These are phyloP conservation scores for Creontiades dilutus DNA, from an alignment of 2,888 invertebrate species.

Conservation along the genomic window DNA sequence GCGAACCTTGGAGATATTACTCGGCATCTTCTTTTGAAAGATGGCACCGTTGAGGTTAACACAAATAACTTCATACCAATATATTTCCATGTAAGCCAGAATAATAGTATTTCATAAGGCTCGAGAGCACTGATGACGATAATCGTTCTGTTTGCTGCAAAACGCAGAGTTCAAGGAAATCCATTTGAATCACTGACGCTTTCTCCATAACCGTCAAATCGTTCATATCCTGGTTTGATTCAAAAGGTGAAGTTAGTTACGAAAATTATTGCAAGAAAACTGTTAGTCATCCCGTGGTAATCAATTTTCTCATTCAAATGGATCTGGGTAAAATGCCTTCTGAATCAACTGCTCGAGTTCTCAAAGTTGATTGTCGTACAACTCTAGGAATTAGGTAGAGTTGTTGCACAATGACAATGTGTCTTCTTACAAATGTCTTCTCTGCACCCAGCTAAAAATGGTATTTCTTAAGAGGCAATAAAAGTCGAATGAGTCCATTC, in stretches of 20 bases:
- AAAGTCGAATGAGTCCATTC: too few relatives aligned
- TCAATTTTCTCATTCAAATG: background rate
- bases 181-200: background rate
- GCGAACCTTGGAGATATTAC: slow-evolving; percentile 3
- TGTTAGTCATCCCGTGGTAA: background rate
- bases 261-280: background rate
- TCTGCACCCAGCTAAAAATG: too few relatives aligned
- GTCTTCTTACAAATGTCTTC: too few relatives aligned
- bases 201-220: background rate
- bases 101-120: background rate
- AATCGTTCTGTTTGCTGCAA: background rate
- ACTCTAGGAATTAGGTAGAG: too few relatives aligned
- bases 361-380: too few relatives aligned
- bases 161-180: background rate
- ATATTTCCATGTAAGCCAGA: background rate
- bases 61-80: background rate
- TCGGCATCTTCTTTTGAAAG: background rate
- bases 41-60: background rate
- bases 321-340: too few relatives aligned
- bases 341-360: too few relatives aligned
- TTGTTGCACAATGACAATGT: too few relatives aligned
- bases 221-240: background rate
- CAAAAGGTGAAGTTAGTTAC: background rate
- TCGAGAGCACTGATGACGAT: slow-evolving; percentile 3
- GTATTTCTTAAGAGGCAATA: too few relatives aligned